A percentile compares a stretch with the other conserved stretches of the same genome.
Evolutionary conservation across 2,113 vertebrate species (phyloP).

Genomic region (Colossoma macropomum): DNA sequence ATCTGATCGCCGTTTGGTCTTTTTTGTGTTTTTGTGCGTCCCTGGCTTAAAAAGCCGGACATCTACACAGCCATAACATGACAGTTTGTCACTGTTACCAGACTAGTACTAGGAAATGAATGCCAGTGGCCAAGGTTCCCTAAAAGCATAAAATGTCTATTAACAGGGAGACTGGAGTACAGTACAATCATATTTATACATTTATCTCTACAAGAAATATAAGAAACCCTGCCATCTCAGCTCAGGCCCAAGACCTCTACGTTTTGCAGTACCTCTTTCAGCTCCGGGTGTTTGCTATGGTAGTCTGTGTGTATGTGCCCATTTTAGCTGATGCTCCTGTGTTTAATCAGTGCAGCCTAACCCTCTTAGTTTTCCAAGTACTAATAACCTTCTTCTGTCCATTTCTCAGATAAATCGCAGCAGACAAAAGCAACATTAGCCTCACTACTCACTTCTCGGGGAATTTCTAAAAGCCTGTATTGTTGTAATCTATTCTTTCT

Average conservation of each 20-base stretch:
- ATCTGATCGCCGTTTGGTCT: not conserved
- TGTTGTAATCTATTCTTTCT: constrained; percentile 59
- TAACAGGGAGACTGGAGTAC: not conserved
- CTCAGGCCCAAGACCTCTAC: constrained; percentile 42
- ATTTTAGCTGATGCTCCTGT: constrained; percentile 1
- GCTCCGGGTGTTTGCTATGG: not conserved
- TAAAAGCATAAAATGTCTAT: not conserved
- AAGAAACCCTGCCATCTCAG: not conserved
- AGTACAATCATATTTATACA: constrained; percentile 33
- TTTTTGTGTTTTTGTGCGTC: constrained; percentile 30
- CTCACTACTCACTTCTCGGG: constrained; percentile 67
- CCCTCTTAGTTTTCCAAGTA: not conserved
- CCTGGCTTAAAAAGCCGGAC: constrained; percentile 14
- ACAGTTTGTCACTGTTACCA: not conserved
- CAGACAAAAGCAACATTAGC: constrained; percentile 42
- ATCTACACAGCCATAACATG: constrained; percentile 36
- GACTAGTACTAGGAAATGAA: not conserved
- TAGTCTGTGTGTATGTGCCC: not conserved
- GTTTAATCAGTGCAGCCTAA: constrained; percentile 27
- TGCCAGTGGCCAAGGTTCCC: constrained; percentile 14
- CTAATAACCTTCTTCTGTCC: constrained; percentile 24
- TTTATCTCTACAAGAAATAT: not conserved
- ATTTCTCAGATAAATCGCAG: constrained; percentile 41
- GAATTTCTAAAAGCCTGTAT: constrained; percentile 62
- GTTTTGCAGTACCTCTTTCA: not conserved